Evolutionary conservation across 2,888 invertebrate species (phyloP), one percentile per base, ranked within the genome.

Genomic region (Lasius platythorax): DNA sequence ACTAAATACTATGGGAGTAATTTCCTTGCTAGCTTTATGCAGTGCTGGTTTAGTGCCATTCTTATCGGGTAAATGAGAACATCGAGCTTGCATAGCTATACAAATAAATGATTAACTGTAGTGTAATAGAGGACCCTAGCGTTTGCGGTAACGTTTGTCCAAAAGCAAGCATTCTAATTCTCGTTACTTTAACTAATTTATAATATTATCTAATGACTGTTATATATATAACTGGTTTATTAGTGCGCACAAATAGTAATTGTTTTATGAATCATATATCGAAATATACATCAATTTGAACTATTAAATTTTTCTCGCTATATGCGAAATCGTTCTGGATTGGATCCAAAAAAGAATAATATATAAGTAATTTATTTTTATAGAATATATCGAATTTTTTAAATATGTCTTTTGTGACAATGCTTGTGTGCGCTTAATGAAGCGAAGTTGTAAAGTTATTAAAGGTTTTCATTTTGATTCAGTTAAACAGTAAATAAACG

Each of bases 381-480:
- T 2, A 28, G 18, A 50, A 11, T 15, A 50, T 11, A 28, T 76
- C 18, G 18, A 40, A 37, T 33, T 37, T 30, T 30, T 33, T 5
- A 15, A 18, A 28, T 66, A 37, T 50, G 18, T 50, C 3, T 46
- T 43, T 74, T 18, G 8, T n/a, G 23, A 58, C 2, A 75, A 75
- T 74, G 12, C 4, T 43, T 63, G 9, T 5, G 6, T 2, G 9
- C 9, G 6, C 2, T 40, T 23, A 66, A 37, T 37, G 50, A 46
- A 23, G n/a, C 23, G 18, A 28, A 50, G 28, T 58, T 23, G 2
- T 37, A 8, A 37, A 53, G 53, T 53, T 28, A 66, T 53, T 18
- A 53, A 40, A 76, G 37, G 15, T 12, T 46, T 74, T 64, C 43
- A n/a, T 40, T 75, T 74, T 28, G 30, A 4, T 63, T 50, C 28